Base-by-base conservation (phyloP, 2,113 vertebrate species). In the Hyaena hyaena region DNA sequence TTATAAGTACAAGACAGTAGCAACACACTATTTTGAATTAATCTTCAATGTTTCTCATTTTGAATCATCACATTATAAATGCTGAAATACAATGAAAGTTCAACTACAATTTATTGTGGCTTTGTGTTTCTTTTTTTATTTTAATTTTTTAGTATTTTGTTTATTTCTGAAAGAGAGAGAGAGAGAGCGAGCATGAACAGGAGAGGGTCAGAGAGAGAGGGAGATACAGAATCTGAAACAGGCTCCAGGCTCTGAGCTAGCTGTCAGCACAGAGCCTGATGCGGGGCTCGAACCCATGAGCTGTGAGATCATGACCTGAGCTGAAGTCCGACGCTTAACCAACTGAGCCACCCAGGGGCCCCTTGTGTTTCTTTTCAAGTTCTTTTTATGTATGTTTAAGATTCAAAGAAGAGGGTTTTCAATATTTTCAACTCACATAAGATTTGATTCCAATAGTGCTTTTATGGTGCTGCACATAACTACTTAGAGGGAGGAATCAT, bases 341-440 rank as follows among this genome's bases (percentile, higher is more conserved):
- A 35, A 35, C 35, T 35, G 35, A 35, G 35, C 35, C 35, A 35
- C 35, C 35, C 35, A 35, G 35, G 35, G 35, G 35, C 35, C 35
- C 35, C 35, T 35, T 35, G 35, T 88, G 16, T 85, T 53, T 90
- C 28, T 24, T 86, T 90, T 90, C 31, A 81, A 80, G 24, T 26
- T 69, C 21, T 43, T 66, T 85, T 76, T 69, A 73, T 90, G 14
- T 15, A 85, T 1, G 1, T 83, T 90, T 94, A 26, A 83, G 48
- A 88, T 71, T 87, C 55, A 82, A 26, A 85, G 48, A 73, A 79
- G 15, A 94, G 65, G 77, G 50, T 83, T 35, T 65, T 95, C 11
- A 63, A 45, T 83, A 95, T 86, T 96, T 96, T 93, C 55, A 93
- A 31, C 15, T 76, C 66, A 80, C 7, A 85, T 69, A 83, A 69